Conservation (phyloP, 2,888 invertebrate genomes). For the Melanostoma mellinum region DNA sequence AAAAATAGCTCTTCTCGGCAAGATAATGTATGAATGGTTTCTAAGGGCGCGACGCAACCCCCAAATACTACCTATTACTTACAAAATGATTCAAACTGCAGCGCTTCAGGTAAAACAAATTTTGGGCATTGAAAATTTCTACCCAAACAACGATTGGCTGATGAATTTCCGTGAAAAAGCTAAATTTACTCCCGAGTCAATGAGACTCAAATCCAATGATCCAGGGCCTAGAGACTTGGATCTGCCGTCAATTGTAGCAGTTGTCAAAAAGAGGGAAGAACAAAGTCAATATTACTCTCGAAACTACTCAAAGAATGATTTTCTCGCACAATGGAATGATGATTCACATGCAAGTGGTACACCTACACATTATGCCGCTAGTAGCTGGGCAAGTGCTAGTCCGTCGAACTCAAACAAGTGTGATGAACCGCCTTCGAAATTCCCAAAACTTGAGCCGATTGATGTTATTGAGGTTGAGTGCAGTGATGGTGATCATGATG, state of each 20-base stretch:
- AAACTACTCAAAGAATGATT: neutral
- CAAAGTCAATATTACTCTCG: neutral
- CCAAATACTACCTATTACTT: slow-evolving; percentile 25
- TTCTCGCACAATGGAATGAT: slow-evolving; percentile 25
- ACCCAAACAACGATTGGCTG: slow-evolving; percentile 75
- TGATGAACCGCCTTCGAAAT: slow-evolving; percentile 35
- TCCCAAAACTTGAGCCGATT: slow-evolving; percentile 50
- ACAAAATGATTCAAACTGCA: slow-evolving; percentile 60
- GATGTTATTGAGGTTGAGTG: slow-evolving; percentile 64
- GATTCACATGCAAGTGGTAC: slow-evolving; percentile 50
- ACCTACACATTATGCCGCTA: slow-evolving; percentile 14
- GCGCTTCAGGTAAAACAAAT: slow-evolving; percentile 75
- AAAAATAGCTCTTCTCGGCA: slow-evolving; percentile 77
- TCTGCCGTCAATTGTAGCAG: slow-evolving; percentile 36
- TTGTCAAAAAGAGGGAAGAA: slow-evolving; percentile 27
- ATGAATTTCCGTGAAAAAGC: slow-evolving; percentile 74
- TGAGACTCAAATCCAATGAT: slow-evolving; percentile 41
- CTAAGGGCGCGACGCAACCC: slow-evolving; percentile 78
- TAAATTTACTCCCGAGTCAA: slow-evolving; percentile 68
- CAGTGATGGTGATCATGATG: slow-evolving; percentile 43
- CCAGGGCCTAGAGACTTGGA: slow-evolving; percentile 49
- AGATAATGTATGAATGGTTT: slow-evolving; percentile 79
- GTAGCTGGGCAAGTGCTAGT: slow-evolving; percentile 27
- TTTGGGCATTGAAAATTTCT: slow-evolving; percentile 76
- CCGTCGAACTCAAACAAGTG: slow-evolving; percentile 24